Evolutionary conservation across 2,113 vertebrate genomes (phyloP), one percentile per base, ranked within the genome.

Genomic region (Strix aluco): DNA sequence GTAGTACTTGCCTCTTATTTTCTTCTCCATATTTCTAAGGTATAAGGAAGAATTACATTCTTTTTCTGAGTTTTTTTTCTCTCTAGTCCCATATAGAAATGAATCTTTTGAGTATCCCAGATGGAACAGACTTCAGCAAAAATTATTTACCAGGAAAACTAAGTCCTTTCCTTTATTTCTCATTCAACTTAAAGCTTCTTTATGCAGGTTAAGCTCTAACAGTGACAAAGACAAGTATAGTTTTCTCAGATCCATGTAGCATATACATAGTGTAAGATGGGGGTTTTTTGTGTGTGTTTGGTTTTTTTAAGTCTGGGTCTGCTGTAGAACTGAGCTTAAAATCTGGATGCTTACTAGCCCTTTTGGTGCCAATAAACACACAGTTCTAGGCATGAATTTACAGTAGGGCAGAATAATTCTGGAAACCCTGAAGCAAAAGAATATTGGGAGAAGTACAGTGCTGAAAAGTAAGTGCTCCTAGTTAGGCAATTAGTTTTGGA

Each of bases 401-500:
- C 2, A 15, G 20, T 71, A 84, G 80, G 47, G 55, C 69, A 88
- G 69, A 74, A 40, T 72, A 81, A 88, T 88, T 96, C 44, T 90
- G 90, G 74, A 88, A 93, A 66, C 91, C 91, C 86, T 90, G 75
- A 81, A 96, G 94, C 59, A 87, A 95, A 87, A 63, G 77, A 81
- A 71, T 58, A 77, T 0, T 65, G 54, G 69, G 69, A 89, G 58
- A 86, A 94, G 42, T 51, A 52, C 34, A 74, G 69, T 58, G 34
- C 87, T 86, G 81, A 66, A 78, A 84, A 89, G 58, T 61, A 54
- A 49, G 81, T 66, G 88, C 84, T 94, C 30, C 82, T 90, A 34
- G 85, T 90, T 82, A 90, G 86, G 87, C 65, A 92, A 17, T 96
- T 96, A 74, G 75, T 92, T 97, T 84, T 92, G 89, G 47, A 79